These are phyloP conservation scores for Peromyscus aztecus DNA, from an alignment of 2,797 vertebrate species.

Conservation along the genomic window DNA sequence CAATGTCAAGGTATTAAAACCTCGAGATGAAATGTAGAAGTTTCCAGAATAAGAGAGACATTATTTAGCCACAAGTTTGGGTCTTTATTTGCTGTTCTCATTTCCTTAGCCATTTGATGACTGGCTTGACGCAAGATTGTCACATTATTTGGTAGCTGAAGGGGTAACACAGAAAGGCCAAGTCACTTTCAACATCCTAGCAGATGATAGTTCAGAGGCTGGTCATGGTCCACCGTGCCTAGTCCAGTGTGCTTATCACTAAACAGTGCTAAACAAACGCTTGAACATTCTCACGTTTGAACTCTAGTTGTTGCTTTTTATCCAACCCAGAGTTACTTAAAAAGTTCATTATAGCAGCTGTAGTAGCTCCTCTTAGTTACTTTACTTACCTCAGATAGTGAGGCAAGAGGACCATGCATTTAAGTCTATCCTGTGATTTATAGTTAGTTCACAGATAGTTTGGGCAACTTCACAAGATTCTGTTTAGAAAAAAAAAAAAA, in stretches of 20 bases:
- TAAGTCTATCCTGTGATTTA: neutral
- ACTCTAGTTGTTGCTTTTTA: neutral
- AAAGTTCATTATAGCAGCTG: neutral
- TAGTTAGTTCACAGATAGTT: neutral
- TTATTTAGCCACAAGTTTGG: slow-evolving; percentile 13
- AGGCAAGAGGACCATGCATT: neutral
- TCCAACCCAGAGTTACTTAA: neutral
- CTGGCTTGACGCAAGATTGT: neutral
- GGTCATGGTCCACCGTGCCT: neutral
- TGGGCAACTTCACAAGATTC: neutral
- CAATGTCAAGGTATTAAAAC: slow-evolving; percentile 35
- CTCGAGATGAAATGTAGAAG: slow-evolving; percentile 39
- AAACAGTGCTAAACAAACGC: neutral
- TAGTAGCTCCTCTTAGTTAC: neutral
- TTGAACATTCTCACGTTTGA: neutral
- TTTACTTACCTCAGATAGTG: neutral
- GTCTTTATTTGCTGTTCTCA: neutral
- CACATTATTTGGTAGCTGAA: neutral
- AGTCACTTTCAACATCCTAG: no score
- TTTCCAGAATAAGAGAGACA: slow-evolving; percentile 31
- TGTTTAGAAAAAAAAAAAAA: no score
- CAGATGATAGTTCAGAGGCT: neutral
- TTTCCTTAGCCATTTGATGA: neutral
- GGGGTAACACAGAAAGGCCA: neutral
- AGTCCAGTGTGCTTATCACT: neutral